Conservation (phyloP, 2,797 vertebrate genomes). For the Passerculus sandwichensis region DNA sequence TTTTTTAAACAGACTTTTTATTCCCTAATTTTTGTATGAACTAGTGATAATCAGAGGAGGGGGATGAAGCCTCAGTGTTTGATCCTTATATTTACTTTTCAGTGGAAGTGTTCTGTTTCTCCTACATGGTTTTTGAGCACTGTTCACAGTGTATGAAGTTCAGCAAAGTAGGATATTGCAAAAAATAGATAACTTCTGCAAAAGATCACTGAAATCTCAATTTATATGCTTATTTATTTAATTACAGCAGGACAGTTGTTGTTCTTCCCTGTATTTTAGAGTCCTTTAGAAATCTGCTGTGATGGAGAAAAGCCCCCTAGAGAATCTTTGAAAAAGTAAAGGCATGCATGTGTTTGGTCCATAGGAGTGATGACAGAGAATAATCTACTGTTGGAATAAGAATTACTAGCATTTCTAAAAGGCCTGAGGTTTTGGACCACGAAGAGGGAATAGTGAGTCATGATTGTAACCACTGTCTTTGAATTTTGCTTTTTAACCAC, state of each 20-base stretch:
- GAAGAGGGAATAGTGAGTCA: neutral
- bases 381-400: neutral
- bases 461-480: neutral
- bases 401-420: neutral
- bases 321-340: neutral
- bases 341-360: fast-evolving
- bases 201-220: neutral
- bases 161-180: neutral
- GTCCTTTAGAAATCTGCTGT: neutral
- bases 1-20: neutral
- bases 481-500: neutral
- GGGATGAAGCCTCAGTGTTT: neutral
- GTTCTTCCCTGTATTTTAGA: neutral
- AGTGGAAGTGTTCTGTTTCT: neutral
- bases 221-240: neutral
- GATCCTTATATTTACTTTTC: neutral
- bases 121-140: neutral
- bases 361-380: neutral
- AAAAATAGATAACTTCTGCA: neutral
- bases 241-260: neutral
- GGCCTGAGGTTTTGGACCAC: neutral
- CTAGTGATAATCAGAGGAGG: neutral
- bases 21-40: neutral
- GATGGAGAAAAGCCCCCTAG: too few relatives aligned
- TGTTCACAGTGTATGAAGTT: neutral